Base-by-base conservation (phyloP, 2,888 invertebrate species). In the Muscina levida region DNA sequence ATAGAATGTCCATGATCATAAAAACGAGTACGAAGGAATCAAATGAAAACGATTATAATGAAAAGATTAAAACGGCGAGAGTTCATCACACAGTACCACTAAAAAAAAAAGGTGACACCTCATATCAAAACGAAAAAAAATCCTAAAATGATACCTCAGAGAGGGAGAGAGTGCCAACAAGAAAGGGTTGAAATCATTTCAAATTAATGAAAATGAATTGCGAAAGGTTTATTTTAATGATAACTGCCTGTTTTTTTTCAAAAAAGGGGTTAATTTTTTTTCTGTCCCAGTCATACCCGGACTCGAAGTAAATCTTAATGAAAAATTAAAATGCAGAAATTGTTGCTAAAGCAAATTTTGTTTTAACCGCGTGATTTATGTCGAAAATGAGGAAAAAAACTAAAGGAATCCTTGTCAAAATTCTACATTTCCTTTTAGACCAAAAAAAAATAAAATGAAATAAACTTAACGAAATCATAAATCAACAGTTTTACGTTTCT, bases 171-270 rank as follows among this genome's bases (percentile, higher is more conserved):
- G n/a, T n/a, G n/a, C n/a, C n/a, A n/a, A n/a, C n/a, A n/a, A 51
- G 72, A 65, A 79, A 79, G 79, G 83, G 83, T 83, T 78, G 73
- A 75, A 71, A 67, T 83, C 78, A 82, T 79, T 77, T 84, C 86
- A 88, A 87, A 88, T 88, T 88, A 88, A 88, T 88, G 88, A 88
- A 88, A 87, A 88, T 88, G 87, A 88, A 88, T 88, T 87, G 87
- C 85, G 39, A 74, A 81, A 53, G 77, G 73, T 62, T 77, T 39
- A 15, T 39, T 77, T 81, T 81, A 81, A 77, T 26, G 22, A 57
- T 37, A 59, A 46, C 46, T 26, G 37, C 31, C 10, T 51, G 62
- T 44, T 42, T 39, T 81, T 56, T 51, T 37, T 59, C 44, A 2
- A 66, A 73, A 53, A 75, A 83, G 73, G 77, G 77, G 80, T 73